A percentile compares a stretch with the other conserved stretches of the same genome.
phyloP scores from a whole-genome alignment of 1,140 invertebrate species.

The Arion vulgaris region DNA sequence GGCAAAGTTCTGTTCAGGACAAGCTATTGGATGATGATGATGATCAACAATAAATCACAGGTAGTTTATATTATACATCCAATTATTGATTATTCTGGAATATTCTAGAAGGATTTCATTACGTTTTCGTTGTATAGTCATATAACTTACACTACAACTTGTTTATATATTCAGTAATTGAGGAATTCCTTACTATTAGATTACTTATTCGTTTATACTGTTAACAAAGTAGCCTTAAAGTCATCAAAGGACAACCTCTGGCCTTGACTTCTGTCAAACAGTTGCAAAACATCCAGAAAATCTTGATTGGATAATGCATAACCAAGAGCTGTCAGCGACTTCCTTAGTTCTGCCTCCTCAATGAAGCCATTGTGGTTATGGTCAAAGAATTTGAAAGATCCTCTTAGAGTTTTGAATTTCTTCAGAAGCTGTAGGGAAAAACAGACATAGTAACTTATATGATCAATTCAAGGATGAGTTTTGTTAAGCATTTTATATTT shows the following conservation, averaged over 20 bases:
- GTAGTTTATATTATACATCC: no score
- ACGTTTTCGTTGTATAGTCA: no score
- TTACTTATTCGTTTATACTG: neutral
- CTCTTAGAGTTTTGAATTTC: slow-evolving; percentile 53
- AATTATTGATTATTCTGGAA: no score
- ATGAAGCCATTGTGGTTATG: slow-evolving; percentile 46
- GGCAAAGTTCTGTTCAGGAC: no score
- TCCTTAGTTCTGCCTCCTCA: slow-evolving; percentile 48
- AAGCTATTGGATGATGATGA: no score
- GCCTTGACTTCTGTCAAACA: slow-evolving; percentile 29
- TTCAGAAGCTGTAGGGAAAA: slow-evolving; percentile 49
- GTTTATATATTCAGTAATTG: no score
- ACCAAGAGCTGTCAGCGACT: slow-evolving; percentile 41
- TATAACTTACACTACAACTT: no score
- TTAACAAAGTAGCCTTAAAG: slow-evolving; percentile 29
- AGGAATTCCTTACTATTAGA: neutral
- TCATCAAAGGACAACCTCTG: slow-evolving; percentile 26
- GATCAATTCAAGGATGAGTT: no score
- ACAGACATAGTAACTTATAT: neutral
- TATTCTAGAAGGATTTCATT: no score
- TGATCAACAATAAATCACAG: no score
- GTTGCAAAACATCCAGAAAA: slow-evolving; percentile 27
- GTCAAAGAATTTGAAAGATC: slow-evolving; percentile 54
- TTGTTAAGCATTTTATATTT: no score
- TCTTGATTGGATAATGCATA: slow-evolving; percentile 27